Percentiles rank a stretch among this genome's conserved stretches.
Evolutionary conservation across 2,113 vertebrate genomes (phyloP).

Genomic region (Pollimyrus isidori): DNA sequence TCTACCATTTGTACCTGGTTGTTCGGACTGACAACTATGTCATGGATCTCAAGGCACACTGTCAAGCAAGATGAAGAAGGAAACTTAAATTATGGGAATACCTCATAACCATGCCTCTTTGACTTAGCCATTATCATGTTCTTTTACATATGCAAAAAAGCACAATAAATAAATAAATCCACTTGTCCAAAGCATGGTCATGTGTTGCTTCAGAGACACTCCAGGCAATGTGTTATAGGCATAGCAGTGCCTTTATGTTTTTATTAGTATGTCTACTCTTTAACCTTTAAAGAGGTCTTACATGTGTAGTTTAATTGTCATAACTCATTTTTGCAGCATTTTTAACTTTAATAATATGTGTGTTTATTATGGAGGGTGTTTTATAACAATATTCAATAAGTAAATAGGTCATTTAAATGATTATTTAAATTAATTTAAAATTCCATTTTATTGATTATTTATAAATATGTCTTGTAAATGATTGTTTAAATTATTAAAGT

Average conservation of each 20-base stretch:
- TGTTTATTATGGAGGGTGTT: background rate
- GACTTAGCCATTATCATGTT: background rate
- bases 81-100: background rate
- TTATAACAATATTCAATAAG: background rate
- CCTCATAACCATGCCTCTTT: background rate
- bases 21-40: background rate
- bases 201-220: background rate
- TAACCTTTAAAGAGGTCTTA: background rate
- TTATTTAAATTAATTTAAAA: background rate
- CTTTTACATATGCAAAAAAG: background rate
- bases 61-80: background rate
- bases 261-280: background rate
- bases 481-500: background rate
- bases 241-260: background rate
- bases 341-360: background rate
- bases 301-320: background rate
- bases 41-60: background rate
- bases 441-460: background rate
- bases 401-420: background rate
- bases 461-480: background rate
- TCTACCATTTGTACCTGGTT: background rate
- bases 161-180: background rate
- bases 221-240: background rate
- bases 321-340: background rate
- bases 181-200: background rate